Conservation (phyloP, 2,797 vertebrate genomes). For the Melanotaenia parkinsoni region DNA sequence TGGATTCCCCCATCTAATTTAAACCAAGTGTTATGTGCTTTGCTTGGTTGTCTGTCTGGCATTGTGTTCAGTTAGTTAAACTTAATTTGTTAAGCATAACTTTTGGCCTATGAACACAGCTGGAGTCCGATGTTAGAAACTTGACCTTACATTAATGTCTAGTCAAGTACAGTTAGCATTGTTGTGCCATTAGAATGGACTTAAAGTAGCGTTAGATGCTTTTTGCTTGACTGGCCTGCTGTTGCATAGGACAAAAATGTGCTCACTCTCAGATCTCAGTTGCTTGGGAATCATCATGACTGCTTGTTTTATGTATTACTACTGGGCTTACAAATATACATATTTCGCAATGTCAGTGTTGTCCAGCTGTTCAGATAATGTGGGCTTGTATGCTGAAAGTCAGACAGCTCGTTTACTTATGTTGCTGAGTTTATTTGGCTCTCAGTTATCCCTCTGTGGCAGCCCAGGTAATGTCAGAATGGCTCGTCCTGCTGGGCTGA, state of each 20-base stretch:
- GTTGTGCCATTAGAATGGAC: conserved; percentile 1
- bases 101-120: conserved; percentile 29
- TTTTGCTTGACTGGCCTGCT: neutral
- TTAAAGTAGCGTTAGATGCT: neutral
- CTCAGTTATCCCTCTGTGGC: neutral
- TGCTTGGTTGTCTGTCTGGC: conserved; percentile 17
- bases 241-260: neutral
- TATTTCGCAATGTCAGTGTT: neutral
- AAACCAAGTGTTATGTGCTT: conserved; percentile 12
- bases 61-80: neutral
- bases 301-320: neutral
- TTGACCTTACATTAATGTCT: neutral
- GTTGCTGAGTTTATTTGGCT: conserved; percentile 2
- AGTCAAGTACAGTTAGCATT: neutral
- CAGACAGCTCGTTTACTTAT: neutral
- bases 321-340: neutral
- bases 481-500: neutral
- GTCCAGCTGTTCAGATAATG: neutral
- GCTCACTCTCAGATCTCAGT: neutral
- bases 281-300: neutral
- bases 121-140: conserved; percentile 4
- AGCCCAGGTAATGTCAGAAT: neutral
- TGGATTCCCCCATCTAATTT: neutral
- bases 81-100: neutral
- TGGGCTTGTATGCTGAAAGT: neutral